Base-by-base conservation (phyloP, 2,888 invertebrate species). In the Zaprionus obscuricornis region DNA sequence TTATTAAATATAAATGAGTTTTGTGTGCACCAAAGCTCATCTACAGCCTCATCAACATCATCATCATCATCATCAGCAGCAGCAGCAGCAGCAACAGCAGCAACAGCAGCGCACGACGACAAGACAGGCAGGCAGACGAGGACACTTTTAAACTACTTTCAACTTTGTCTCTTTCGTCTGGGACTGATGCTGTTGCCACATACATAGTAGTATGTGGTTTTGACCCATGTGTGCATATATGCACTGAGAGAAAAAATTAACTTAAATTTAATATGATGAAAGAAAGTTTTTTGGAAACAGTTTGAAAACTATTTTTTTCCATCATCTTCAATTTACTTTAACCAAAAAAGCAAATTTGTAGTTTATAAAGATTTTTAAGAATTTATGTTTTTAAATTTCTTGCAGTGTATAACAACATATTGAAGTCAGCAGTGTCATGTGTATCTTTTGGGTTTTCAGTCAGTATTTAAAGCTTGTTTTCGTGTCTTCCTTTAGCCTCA, bases 1-100 rank as follows among this genome's bases (percentile, higher is more conserved):
- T 81, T 82, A 85, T 81, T 82, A 85, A 85, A 85, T 78, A 82
- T 74, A 78, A 81, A 85, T 75, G 79, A 78, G 71, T 54, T 73
- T 54, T 52, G 64, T 64, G 58, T 47, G 42, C 54, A 50, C 36
- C 17, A 46, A 47, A 36, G 37, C 63, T 57, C 78, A 59, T 59
- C 51, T 42, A 4, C 34, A 37, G 40, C 24, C 57, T 46, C 54
- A 69, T 51, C 55, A 45, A 24, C 34, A 42, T 1, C 36, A 36
- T 4, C 36, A 36, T 3, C 36, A 36, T 51, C 65, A 65, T 43
- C 64, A 64, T 50, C 66, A 59, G 36, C 65, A 59, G 31, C 17
- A 22, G 20, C 37, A 42, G 45, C 24, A 8, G 20, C 36, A 10
- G 17, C 49, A 40, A 33, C 43, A 43, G 26, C 20, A 24, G n/a